A percentile compares a stretch with the other conserved stretches of the same genome.
phyloP scores from a whole-genome alignment of 2,888 invertebrate genomes.

The Eustalomyia histrio region DNA sequence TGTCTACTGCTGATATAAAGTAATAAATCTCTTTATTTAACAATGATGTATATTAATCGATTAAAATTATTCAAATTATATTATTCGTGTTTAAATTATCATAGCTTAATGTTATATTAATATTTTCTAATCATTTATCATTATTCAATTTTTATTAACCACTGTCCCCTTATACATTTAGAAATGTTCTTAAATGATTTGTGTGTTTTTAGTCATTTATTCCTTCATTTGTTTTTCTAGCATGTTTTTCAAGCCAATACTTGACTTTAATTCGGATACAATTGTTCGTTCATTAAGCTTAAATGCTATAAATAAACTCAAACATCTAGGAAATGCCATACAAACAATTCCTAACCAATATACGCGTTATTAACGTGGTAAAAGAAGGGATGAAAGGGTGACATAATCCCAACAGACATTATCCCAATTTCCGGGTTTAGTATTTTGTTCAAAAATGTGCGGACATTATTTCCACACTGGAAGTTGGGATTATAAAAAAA shows the following conservation, averaged over 20 bases:
- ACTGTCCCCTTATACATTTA: neutral
- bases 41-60: neutral
- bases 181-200: neutral
- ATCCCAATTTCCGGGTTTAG: too few species aligned
- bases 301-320: conserved; percentile 60
- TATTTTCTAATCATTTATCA: neutral
- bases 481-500: too few species aligned
- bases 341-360: conserved; percentile 7
- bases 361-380: neutral
- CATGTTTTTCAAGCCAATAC: neutral
- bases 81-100: neutral
- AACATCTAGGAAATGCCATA: conserved; percentile 24
- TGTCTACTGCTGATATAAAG: neutral
- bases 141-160: neutral
- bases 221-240: neutral
- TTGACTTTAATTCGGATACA: conserved; percentile 39
- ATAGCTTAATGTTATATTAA: too few species aligned
- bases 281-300: conserved; percentile 58
- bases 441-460: too few species aligned
- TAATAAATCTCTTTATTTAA: neutral
- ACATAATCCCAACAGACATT: too few species aligned
- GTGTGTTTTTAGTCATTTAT: neutral
- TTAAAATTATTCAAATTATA: neutral
- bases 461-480: too few species aligned
- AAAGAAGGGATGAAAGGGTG: too few species aligned